phyloP scores from a whole-genome alignment of 1,140 invertebrate species.

The Drosophila kanapiae region DNA sequence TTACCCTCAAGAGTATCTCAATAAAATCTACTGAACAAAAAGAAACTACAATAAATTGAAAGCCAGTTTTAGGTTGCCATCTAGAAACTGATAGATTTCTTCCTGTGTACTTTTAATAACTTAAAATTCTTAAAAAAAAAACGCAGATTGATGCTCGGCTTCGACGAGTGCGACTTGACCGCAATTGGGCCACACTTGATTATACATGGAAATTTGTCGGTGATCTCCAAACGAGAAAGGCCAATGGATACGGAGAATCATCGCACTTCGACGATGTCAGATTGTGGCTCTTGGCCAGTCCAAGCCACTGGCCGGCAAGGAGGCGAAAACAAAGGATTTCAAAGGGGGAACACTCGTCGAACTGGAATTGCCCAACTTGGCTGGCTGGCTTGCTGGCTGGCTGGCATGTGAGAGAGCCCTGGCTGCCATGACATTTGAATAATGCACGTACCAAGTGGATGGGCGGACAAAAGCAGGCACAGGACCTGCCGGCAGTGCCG shows the following conservation, averaged over 20 bases:
- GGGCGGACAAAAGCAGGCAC: constrained; percentile 21
- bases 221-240: constrained; percentile 1
- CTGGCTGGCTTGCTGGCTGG: not conserved
- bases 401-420: constrained; percentile 41
- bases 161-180: not conserved
- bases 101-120: too few species aligned
- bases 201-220: constrained; percentile 13
- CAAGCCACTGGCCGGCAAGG: not conserved
- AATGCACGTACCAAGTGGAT: constrained; percentile 60
- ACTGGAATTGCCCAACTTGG: constrained; percentile 32
- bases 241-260: not conserved
- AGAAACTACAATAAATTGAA: not conserved
- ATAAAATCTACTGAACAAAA: not conserved
- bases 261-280: constrained; percentile 37
- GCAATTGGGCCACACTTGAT: constrained; percentile 23
- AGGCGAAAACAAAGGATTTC: constrained; percentile 27
- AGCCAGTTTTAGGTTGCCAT: not conserved
- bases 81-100: not conserved
- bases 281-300: constrained; percentile 36
- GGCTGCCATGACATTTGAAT: constrained; percentile 66
- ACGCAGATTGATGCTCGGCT: not conserved
- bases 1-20: not conserved
- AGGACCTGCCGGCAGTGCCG: not conserved
- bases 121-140: not conserved
- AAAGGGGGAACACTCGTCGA: constrained; percentile 13